Conservation (phyloP, 92 coral and sea anemone genomes). For the Actinernus sp. region DNA sequence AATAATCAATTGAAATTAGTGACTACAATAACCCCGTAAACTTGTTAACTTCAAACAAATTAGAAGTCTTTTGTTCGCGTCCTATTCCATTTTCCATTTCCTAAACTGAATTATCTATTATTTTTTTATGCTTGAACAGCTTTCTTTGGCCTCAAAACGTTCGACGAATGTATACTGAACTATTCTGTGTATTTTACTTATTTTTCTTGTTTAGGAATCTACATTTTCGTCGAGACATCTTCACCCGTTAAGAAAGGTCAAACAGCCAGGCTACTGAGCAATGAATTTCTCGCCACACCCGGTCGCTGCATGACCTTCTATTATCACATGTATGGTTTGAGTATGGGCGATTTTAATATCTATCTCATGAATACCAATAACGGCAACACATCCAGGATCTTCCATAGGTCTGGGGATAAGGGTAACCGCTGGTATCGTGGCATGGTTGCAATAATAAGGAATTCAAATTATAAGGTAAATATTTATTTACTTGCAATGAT, state of each 20-base stretch:
- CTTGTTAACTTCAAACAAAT: no score
- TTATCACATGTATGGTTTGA: conserved; percentile 49
- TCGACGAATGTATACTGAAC: no score
- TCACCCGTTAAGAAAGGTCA: conserved; percentile 46
- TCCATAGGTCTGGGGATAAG: background rate
- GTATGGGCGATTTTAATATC: conserved; percentile 34
- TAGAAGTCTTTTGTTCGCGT: no score
- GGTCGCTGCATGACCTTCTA: conserved; percentile 58
- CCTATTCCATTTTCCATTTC: no score
- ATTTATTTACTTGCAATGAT: no score
- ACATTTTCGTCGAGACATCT: conserved; percentile 68
- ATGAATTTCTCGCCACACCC: conserved; percentile 22
- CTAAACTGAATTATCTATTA: no score
- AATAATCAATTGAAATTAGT: no score
- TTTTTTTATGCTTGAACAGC: no score
- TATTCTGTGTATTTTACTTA: no score
- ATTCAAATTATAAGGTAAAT: conserved; percentile 40
- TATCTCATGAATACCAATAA: background rate
- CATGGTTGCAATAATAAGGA: background rate
- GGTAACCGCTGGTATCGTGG: background rate
- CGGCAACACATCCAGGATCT: background rate
- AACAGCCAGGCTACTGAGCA: conserved; percentile 58
- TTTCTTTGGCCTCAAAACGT: no score
- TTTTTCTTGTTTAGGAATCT: no score
- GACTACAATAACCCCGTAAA: no score